These are phyloP conservation scores for Tympanuchus pallidicinctus DNA, from an alignment of 2,113 vertebrate genomes.

Conservation along the genomic window DNA sequence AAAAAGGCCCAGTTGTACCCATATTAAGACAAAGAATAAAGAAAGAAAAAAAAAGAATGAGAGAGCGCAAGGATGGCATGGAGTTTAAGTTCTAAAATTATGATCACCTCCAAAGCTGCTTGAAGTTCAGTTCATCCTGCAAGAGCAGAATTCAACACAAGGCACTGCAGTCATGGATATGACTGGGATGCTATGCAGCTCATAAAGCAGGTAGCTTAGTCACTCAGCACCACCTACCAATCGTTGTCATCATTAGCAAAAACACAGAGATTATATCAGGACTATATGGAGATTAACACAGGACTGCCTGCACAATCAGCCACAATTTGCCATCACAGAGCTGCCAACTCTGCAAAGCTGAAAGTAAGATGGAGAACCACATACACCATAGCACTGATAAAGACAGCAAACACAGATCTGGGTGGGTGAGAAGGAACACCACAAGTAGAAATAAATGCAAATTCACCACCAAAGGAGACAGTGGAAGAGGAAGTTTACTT, in stretches of 20 bases:
- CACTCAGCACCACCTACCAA: background rate
- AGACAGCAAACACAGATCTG: background rate
- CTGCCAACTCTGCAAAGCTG: rapidly evolving
- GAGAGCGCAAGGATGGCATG: background rate
- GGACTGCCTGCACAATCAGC: background rate
- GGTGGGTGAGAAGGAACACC: background rate
- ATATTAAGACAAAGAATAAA: background rate
- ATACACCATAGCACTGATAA: background rate
- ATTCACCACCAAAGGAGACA: background rate
- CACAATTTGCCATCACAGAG: background rate
- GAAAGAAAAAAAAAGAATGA: background rate
- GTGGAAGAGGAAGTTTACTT: background rate
- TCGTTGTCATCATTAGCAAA: background rate
- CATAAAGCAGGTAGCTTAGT: background rate
- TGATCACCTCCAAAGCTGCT: background rate
- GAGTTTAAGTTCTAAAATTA: background rate
- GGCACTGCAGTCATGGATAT: background rate
- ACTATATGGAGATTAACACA: background rate
- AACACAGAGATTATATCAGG: background rate
- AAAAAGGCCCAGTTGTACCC: rapidly evolving
- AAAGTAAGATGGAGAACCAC: background rate
- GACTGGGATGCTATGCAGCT: background rate
- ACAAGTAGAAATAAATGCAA: background rate
- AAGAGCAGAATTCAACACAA: background rate
- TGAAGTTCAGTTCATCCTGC: background rate